phyloP scores from a whole-genome alignment of 2,888 invertebrate genomes.

The Tuta absoluta region DNA sequence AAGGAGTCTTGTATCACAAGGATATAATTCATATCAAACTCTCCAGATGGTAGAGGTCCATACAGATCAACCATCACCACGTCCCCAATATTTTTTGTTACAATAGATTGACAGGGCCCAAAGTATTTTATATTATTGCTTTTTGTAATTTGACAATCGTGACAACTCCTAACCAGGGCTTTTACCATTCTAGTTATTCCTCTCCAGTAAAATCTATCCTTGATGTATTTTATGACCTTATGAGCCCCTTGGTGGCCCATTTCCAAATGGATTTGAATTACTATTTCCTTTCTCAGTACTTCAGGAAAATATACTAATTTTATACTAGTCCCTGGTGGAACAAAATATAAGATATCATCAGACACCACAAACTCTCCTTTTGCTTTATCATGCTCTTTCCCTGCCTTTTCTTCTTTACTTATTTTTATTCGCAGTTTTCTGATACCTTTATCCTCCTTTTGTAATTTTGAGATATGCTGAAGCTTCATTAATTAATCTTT shows the following conservation, averaged over 20 bases:
- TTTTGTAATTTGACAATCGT: conserved; percentile 36
- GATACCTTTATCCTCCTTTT: conserved; percentile 27
- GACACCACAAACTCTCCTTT: neutral
- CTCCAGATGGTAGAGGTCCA: neutral
- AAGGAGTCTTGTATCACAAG: neutral
- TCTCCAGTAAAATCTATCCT: conserved; percentile 36
- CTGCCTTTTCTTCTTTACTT: neutral
- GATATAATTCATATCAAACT: conserved; percentile 1
- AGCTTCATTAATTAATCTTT: conserved; percentile 5
- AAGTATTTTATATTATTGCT: conserved; percentile 25
- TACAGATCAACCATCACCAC: neutral
- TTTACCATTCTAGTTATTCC: conserved; percentile 30
- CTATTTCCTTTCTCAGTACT: conserved; percentile 22
- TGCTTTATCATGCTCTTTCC: neutral
- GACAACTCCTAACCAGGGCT: conserved; percentile 30
- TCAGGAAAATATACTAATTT: conserved; percentile 18
- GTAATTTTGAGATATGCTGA: conserved; percentile 18
- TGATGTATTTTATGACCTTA: conserved; percentile 35
- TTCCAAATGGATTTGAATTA: conserved; percentile 34
- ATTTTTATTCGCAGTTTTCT: conserved; percentile 7
- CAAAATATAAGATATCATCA: neutral
- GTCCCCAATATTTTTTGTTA: neutral
- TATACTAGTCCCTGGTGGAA: neutral
- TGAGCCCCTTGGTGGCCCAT: conserved; percentile 39
- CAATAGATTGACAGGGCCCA: neutral